Evolutionary conservation across 2,113 vertebrate species (phyloP).

Genomic region (Tricholaema leucomelas): DNA sequence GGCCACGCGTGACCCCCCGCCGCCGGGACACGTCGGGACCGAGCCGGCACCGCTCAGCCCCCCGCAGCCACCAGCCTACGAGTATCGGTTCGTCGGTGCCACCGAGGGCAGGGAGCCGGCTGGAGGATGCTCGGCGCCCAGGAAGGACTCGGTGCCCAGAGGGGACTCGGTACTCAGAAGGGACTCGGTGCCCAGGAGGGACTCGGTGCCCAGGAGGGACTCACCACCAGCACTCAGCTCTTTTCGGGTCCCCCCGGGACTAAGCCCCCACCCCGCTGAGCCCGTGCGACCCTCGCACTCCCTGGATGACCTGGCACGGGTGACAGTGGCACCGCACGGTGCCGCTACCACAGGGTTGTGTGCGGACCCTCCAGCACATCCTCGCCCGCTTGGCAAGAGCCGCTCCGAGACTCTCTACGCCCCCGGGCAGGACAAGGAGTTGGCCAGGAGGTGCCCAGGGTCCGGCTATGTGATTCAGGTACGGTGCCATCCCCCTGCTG

Average conservation of each 20-base stretch:
- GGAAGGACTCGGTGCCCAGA: background rate
- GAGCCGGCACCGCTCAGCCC: background rate
- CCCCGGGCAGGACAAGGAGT: constrained; percentile 73
- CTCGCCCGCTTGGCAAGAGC: constrained; percentile 25
- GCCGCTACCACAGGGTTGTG: background rate
- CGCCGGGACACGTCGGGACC: rapidly evolving
- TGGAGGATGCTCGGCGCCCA: background rate
- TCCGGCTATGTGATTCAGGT: background rate
- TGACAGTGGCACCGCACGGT: background rate
- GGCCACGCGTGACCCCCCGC: rapidly evolving
- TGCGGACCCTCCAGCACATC: constrained; percentile 5
- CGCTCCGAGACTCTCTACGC: constrained; percentile 79
- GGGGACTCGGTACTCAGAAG: background rate
- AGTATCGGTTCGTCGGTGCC: constrained; percentile 69
- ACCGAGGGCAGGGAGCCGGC: background rate
- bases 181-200: background rate
- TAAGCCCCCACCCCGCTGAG: background rate
- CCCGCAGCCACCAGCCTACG: constrained; percentile 11
- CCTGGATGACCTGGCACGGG: constrained; percentile 68
- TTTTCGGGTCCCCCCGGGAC: background rate
- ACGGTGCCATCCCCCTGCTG: background rate
- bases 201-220: background rate
- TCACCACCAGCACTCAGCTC: background rate
- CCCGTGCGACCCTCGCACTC: constrained; percentile 61
- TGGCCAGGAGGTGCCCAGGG: background rate